phyloP scores from a whole-genome alignment of 2,888 invertebrate species.

The Thera obeliscata region DNA sequence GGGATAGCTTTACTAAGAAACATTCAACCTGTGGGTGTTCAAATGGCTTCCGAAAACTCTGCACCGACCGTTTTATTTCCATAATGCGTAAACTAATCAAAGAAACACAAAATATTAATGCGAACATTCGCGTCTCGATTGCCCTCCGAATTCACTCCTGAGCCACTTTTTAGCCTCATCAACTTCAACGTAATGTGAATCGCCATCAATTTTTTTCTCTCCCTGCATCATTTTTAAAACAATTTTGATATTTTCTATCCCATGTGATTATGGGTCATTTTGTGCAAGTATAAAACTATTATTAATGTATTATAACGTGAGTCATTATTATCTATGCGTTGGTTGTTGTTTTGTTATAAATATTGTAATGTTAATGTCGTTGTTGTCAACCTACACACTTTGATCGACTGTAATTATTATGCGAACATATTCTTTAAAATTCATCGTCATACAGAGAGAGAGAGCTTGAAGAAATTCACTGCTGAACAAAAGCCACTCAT shows the following conservation, averaged over 20 bases:
- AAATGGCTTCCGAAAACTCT: conserved; percentile 15
- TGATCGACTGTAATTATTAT: conserved; percentile 29
- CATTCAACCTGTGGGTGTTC: not conserved
- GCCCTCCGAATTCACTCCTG: conserved; percentile 62
- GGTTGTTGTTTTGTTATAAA: conserved; percentile 28
- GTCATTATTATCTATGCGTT: conserved; percentile 36
- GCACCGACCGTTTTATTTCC: conserved; percentile 38
- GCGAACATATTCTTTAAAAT: not conserved
- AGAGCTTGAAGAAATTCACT: too few species aligned
- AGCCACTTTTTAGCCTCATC: conserved; percentile 75
- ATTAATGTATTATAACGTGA: conserved; percentile 74
- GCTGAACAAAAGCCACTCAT: too few species aligned
- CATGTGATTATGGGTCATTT: conserved; percentile 81
- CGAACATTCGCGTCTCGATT: conserved; percentile 48
- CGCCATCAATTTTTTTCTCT: conserved; percentile 72
- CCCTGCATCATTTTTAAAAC: conserved; percentile 72
- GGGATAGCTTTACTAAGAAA: not conserved
- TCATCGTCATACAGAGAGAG: not conserved
- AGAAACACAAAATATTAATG: conserved; percentile 63
- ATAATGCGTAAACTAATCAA: conserved; percentile 61
- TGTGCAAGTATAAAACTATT: conserved; percentile 74
- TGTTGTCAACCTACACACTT: conserved; percentile 17
- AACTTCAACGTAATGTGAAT: conserved; percentile 64
- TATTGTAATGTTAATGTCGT: conserved; percentile 17
- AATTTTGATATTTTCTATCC: conserved; percentile 73